These are phyloP conservation scores for Pseudochirops corinnae DNA, from an alignment of 2,797 vertebrate species.

Conservation along the genomic window DNA sequence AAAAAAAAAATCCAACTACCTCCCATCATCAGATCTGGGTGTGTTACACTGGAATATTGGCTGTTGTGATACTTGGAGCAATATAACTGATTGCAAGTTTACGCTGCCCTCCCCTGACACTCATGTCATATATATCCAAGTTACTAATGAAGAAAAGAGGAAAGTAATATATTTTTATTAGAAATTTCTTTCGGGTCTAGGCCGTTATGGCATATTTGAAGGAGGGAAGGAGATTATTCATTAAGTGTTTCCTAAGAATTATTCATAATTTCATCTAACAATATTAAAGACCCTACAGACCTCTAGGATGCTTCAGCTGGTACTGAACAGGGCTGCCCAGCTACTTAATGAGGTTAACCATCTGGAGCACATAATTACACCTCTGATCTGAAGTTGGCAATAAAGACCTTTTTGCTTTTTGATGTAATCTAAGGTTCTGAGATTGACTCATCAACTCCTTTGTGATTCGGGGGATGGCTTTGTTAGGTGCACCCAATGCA, in stretches of 20 bases:
- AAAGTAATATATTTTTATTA: constrained; percentile 70
- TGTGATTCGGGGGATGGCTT: neutral
- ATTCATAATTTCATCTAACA: constrained; percentile 62
- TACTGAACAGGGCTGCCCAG: neutral
- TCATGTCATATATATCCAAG: constrained; percentile 39
- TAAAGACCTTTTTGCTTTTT: constrained; percentile 40
- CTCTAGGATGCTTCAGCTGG: constrained; percentile 9
- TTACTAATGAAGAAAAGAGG: constrained; percentile 73
- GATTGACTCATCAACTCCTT: constrained; percentile 30
- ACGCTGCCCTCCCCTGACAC: constrained; percentile 55
- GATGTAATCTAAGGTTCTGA: constrained; percentile 29
- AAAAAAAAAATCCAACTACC: constrained; percentile 74
- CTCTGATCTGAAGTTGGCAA: constrained; percentile 36
- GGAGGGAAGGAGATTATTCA: constrained; percentile 54
- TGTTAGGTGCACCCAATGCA: constrained; percentile 14
- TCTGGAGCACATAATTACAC: constrained; percentile 3
- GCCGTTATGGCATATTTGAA: constrained; percentile 48
- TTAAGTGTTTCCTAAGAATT: constrained; percentile 69
- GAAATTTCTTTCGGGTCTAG: constrained; percentile 62
- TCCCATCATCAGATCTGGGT: constrained; percentile 63
- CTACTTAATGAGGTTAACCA: constrained; percentile 25
- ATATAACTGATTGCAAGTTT: constrained; percentile 60
- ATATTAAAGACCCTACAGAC: constrained; percentile 61
- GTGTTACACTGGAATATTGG: constrained; percentile 68
- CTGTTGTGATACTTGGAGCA: constrained; percentile 71